Percentiles rank a stretch among this genome's conserved stretches.
These are phyloP conservation scores for Brachirus orientalis DNA, from an alignment of 2,113 vertebrate genomes.

Conservation along the genomic window DNA sequence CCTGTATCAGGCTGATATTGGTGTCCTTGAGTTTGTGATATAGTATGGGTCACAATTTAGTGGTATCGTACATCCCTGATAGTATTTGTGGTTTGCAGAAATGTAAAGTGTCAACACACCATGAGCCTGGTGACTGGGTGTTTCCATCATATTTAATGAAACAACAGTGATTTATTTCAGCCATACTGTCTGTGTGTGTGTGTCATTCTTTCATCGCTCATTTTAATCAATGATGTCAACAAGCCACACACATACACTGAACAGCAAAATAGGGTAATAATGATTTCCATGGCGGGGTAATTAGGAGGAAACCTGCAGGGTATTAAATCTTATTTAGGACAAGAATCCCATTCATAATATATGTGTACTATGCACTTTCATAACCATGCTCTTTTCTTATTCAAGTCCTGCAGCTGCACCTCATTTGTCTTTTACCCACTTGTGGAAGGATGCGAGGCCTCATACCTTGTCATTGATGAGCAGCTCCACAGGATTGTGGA, in stretches of 20 bases:
- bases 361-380: not conserved
- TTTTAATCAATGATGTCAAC: not conserved
- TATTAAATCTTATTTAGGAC: not conserved
- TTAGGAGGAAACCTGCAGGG: conserved; percentile 13
- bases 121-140: no score
- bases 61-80: no score
- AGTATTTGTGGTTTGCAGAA: no score
- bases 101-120: no score
- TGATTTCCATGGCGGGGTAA: conserved; percentile 11
- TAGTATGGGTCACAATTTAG: no score
- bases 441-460: not conserved
- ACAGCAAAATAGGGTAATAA: not conserved
- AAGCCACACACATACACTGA: not conserved
- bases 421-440: not conserved
- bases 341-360: not conserved
- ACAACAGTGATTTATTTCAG: no score
- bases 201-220: not conserved
- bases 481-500: conserved; percentile 92
- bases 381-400: not conserved
- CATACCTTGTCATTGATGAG: conserved; percentile 95
- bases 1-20: no score
- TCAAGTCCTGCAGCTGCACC: not conserved
- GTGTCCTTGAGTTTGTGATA: no score
- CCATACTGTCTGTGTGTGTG: no score
- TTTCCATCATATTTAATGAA: no score